These are phyloP conservation scores for Anguilla marmorata DNA, from an alignment of 2,797 vertebrate species.

Conservation along the genomic window DNA sequence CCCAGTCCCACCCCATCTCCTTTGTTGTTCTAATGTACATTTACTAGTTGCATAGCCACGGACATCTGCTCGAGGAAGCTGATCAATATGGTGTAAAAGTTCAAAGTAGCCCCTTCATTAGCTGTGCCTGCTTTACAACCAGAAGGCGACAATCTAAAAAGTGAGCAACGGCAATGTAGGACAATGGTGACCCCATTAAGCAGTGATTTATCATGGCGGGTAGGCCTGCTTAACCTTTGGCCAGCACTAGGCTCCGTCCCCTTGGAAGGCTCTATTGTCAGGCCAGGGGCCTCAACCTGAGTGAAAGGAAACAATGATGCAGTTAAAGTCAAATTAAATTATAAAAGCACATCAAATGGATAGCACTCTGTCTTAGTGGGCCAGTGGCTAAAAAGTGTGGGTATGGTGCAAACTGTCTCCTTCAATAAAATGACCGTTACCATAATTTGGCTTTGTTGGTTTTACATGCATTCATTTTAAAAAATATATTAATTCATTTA, in stretches of 20 bases:
- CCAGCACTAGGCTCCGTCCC: constrained; percentile 74
- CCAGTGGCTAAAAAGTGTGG: background rate
- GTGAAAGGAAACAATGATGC: constrained; percentile 58
- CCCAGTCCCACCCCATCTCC: constrained; percentile 38
- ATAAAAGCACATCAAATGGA: constrained; percentile 29
- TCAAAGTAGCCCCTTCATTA: constrained; percentile 83
- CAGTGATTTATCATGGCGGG: constrained; percentile 99
- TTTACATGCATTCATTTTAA: background rate
- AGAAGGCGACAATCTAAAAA: constrained; percentile 84
- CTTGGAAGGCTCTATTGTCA: constrained; percentile 78
- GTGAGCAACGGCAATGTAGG: constrained; percentile 75
- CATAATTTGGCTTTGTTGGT: background rate
- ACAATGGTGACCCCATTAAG: constrained; percentile 91
- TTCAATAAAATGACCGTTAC: background rate
- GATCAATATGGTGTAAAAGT: constrained; percentile 83
- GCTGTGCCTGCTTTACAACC: constrained; percentile 87
- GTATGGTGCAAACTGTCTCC: constrained; percentile 8
- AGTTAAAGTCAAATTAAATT: constrained; percentile 55
- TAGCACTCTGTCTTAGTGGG: background rate
- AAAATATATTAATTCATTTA: background rate
- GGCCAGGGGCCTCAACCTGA: constrained; percentile 40
- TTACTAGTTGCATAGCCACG: constrained; percentile 65
- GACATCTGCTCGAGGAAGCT: constrained; percentile 84
- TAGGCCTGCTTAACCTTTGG: constrained; percentile 94
- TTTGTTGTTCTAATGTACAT: constrained; percentile 64